Evolutionary conservation across 2,113 vertebrate species (phyloP), one percentile per base, ranked within the genome.

Genomic region (Telmatochromis brichardi): DNA sequence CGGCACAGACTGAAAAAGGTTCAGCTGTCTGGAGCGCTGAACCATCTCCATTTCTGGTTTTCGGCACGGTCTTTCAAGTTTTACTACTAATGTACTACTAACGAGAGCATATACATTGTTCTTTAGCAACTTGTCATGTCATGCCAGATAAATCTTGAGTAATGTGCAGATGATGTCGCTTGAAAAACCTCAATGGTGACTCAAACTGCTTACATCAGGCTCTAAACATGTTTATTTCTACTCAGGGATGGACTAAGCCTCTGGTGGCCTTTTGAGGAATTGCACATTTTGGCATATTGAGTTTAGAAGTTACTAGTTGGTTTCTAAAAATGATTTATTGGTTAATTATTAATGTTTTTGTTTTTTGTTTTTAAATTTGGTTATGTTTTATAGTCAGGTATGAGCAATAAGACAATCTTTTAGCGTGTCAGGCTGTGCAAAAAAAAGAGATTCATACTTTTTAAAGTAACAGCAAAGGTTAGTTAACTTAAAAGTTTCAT

Each of bases 281-380:
- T 65, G 21, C 68, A 73, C 21, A 45, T 26, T 47, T 73, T 11
- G 40, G 21, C 6, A 73, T 26, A 7, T 73, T 45, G 21, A 45
- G 40, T 15, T 23, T 73, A 45, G 68, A 73, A 26, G 68, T 45
- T 73, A 17, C 12, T 13, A 26, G 8, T 26, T 73, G 19, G 63
- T 68, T 68, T 68, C 35, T 68, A 68, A 71, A 42, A 71, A 71
- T 9, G 37, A 37, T 65, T 65, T 37, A 65, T 7, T 65, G 19
- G 60, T 65, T 37, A 37, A 37, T 65, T 45, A 45, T 45, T 73
- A 10, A 26, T 73, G 7, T 3, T 15, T 33, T 37, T 40, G 6
- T 13, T 15, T 71, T 71, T 5, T 45, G 42, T 45, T 9, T 51
- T n/a, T 1, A 1, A 33, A 33, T n/a, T 68, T 23, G 13, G n/a